Base-by-base conservation (phyloP, 2,113 vertebrate species). In the Microcebus griseorufus region DNA sequence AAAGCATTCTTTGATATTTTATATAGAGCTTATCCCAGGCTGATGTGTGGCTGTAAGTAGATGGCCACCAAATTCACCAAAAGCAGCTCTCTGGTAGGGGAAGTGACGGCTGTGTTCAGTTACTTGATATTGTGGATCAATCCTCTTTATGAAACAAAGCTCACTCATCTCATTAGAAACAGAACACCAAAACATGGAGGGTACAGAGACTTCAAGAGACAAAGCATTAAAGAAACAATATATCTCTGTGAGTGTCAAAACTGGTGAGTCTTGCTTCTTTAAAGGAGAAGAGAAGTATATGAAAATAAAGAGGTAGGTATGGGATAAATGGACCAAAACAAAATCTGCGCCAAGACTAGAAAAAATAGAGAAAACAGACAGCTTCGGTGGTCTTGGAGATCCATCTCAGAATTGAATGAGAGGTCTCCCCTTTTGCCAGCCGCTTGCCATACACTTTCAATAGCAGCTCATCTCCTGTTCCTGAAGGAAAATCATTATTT, bases 141-240 rank as follows among this genome's bases (percentile, higher is more conserved):
- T 72, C 37, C 18, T 65, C 48, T 42, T 78, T 93, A 70, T 42
- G 42, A 94, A 97, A 75, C 53, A 81, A 78, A 93, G 78, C 34
- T 95, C n/a, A 55, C 22, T 83, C 34, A 67, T 11, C 58, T 88
- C 42, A 96, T 76, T 60, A 94, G 85, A 94, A 90, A 95, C 27
- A 89, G 80, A 88, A 94, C 13, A 53, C 6, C 84, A 92, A 90
- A 89, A 67, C n/a, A 81, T 5, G 23, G 48, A 81, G 32, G 13
- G 55, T 73, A 85, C 11, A 72, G 60, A 67, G 51, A 76, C 11
- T 88, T 65, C 53, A 95, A 65, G 65, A 93, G 55, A 81, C 22
- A 90, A 60, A 93, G 7, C 14, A 91, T 37, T 83, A 67, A 90
- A 85, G 18, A 92, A 96, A 92, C 23, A 65, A 88, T 73, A 39